Evolutionary conservation across 92 coral and sea anemone species (phyloP).

Genomic region (Montipora capitata): DNA sequence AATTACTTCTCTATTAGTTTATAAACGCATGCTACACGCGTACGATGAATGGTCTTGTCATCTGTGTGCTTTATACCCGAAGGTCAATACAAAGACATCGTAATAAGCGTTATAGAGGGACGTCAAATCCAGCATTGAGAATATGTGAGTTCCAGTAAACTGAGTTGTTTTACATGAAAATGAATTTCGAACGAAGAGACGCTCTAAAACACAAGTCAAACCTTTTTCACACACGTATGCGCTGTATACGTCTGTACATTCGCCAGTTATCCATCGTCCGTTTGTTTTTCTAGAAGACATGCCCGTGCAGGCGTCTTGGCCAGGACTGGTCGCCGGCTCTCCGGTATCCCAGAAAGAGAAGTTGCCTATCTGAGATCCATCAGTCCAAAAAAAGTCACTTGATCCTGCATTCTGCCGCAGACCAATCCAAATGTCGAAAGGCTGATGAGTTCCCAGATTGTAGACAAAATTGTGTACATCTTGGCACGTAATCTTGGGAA

Average conservation of each 20-base stretch:
- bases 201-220: neutral
- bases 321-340: conserved; percentile 27
- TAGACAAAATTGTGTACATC: conserved; percentile 44
- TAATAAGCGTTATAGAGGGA: no score
- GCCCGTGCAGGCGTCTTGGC: conserved; percentile 34
- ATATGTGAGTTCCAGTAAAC: no score
- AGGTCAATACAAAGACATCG: no score
- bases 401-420: conserved; percentile 2
- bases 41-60: no score
- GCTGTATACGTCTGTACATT: conserved; percentile 34
- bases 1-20: no score
- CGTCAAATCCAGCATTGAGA: no score
- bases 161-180: no score
- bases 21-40: no score
- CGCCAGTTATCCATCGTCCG: conserved; percentile 54
- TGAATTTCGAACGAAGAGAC: neutral
- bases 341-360: conserved; percentile 40
- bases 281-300: conserved; percentile 9
- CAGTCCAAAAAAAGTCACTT: conserved; percentile 63
- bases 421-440: conserved; percentile 61
- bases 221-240: conserved; percentile 70
- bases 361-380: conserved; percentile 39
- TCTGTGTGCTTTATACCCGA: no score
- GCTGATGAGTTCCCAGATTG: conserved; percentile 6
- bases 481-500: conserved; percentile 56